Percentiles rank a stretch among this genome's conserved stretches.
phyloP scores from a whole-genome alignment of 2,888 invertebrate genomes.

The Erebia palarica region DNA sequence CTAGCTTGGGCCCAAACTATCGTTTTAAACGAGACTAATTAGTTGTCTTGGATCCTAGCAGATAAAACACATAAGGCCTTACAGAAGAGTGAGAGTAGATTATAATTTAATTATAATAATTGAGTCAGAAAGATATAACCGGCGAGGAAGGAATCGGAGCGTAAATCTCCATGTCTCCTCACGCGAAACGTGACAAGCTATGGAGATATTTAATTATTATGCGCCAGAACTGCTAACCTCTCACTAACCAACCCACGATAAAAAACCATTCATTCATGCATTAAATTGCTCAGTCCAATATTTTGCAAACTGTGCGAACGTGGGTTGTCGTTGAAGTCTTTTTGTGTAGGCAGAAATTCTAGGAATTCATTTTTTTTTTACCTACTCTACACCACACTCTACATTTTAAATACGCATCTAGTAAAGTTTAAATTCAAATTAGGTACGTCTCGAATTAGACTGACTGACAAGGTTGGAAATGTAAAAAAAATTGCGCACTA shows the following conservation, averaged over 20 bases:
- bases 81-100: constrained; percentile 19
- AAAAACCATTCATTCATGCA: background rate
- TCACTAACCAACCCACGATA: constrained; percentile 7
- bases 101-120: constrained; percentile 15
- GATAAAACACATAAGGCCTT: background rate
- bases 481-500: background rate
- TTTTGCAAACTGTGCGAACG: background rate
- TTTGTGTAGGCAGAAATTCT: background rate
- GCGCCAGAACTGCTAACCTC: constrained; percentile 24
- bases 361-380: background rate
- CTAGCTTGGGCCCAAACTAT: too few relatives aligned
- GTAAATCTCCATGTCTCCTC: constrained; percentile 49
- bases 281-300: constrained; percentile 5
- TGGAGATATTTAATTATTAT: constrained; percentile 47
- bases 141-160: constrained; percentile 50
- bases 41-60: background rate
- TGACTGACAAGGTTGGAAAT: background rate
- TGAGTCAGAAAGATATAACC: constrained; percentile 29
- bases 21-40: too few relatives aligned
- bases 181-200: constrained; percentile 52
- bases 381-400: too few relatives aligned
- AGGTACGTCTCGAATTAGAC: background rate
- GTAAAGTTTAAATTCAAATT: background rate
- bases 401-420: too few relatives aligned
- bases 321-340: background rate